phyloP scores from a whole-genome alignment of 1,140 invertebrate genomes.

The Acromyrmex charruanus region DNA sequence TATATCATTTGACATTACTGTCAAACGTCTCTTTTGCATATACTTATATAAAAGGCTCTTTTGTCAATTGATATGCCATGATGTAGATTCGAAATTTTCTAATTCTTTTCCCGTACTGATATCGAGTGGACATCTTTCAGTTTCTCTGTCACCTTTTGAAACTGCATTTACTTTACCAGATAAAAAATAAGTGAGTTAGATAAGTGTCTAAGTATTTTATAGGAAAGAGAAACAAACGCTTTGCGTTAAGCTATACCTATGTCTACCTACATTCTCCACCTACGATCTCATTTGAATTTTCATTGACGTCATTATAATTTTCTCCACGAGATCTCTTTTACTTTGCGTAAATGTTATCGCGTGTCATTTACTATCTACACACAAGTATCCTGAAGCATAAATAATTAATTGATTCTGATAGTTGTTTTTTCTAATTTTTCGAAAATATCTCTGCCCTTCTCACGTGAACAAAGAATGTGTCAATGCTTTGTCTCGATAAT shows the following conservation, averaged over 20 bases:
- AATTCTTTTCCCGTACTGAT: not conserved
- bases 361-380: slow-evolving; percentile 17
- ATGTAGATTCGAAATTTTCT: slow-evolving; percentile 3
- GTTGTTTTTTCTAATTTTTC: not conserved
- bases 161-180: not conserved
- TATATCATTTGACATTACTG: not conserved
- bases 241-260: not conserved
- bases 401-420: not conserved
- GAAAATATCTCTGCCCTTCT: not conserved
- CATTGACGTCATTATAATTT: slow-evolving; percentile 17
- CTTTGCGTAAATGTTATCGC: not conserved
- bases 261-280: slow-evolving; percentile 16
- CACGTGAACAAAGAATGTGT: not conserved
- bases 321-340: not conserved
- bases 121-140: slow-evolving; percentile 15
- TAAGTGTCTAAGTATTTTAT: not conserved
- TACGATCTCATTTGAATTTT: slow-evolving; percentile 29
- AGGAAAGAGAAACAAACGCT: not conserved
- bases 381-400: not conserved
- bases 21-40: slow-evolving; percentile 6
- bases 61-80: not conserved
- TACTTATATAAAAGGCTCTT: not conserved
- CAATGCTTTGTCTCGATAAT: not conserved
- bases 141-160: not conserved
- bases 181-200: not conserved